Evolutionary conservation across 2,113 vertebrate species (phyloP).

Genomic region (Neodontobutis hainanensis): DNA sequence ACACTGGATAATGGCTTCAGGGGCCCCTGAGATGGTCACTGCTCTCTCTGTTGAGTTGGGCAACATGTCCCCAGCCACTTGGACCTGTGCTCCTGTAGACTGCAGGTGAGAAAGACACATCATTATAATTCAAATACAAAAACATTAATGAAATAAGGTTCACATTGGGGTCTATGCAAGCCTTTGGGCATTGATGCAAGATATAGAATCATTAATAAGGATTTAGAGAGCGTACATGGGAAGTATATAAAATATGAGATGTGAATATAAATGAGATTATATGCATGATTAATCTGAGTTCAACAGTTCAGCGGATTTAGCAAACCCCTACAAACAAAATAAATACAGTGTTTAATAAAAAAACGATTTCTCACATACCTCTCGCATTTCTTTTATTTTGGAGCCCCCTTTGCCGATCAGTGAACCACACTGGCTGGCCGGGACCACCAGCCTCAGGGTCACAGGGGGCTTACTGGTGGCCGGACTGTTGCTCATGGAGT

Average conservation of each 20-base stretch:
- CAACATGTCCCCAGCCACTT: slow-evolving; percentile 97
- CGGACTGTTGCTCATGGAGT: slow-evolving; percentile 98
- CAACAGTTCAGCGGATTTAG: neutral
- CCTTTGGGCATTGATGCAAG: slow-evolving; percentile 13
- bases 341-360: neutral
- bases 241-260: neutral
- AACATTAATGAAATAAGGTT: neutral
- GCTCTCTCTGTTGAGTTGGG: slow-evolving; percentile 98
- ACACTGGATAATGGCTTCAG: slow-evolving; percentile 98
- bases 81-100: slow-evolving; percentile 98
- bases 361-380: slow-evolving; percentile 74
- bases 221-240: slow-evolving; percentile 9
- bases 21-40: slow-evolving; percentile 96
- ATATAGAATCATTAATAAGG: slow-evolving; percentile 1
- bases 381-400: slow-evolving; percentile 98
- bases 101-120: slow-evolving; percentile 56
- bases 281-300: neutral
- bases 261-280: slow-evolving; percentile 9
- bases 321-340: neutral
- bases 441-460: slow-evolving; percentile 92
- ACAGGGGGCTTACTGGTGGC: slow-evolving; percentile 97
- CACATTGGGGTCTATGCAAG: slow-evolving; percentile 4
- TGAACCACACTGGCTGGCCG: slow-evolving; percentile 94
- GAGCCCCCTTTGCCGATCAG: slow-evolving; percentile 97
- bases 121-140: neutral